Evolutionary conservation across 1,140 invertebrate genomes (phyloP), one percentile per base, ranked within the genome.

Genomic region (Leucophenga varia): DNA sequence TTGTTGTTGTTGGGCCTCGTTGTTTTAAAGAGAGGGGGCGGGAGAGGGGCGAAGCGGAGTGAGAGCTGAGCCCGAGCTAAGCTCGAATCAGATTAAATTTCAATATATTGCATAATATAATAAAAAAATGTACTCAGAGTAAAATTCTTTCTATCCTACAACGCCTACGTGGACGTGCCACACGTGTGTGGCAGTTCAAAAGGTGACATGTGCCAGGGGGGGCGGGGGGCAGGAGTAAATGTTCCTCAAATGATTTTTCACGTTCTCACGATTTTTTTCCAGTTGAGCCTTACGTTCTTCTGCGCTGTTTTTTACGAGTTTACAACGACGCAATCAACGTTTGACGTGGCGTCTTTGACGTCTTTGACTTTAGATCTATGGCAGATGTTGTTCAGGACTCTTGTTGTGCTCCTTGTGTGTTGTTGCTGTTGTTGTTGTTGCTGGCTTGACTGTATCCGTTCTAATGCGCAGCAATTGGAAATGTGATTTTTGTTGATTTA

Each of bases 401-500:
- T n/a, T n/a, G n/a, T n/a, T n/a, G n/a, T n/a, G n/a, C n/a, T n/a
- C n/a, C n/a, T n/a, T n/a, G n/a, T n/a, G n/a, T n/a, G n/a, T n/a
- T n/a, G n/a, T n/a, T n/a, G n/a, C n/a, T n/a, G 25, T 28, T 28
- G 25, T n/a, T 34, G 12, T 34, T 34, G 32, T 9, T 44, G 12
- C 25, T 28, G 25, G 6, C 54, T 39, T 51, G 49, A 46, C 47
- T 56, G 56, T 63, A 65, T 59, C 53, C 63, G 56, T 63, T 67
- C 49, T 67, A 67, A 65, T 67, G 61, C 63, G 53, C 47, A 61
- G 55, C 63, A 67, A 65, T 65, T 65, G 48, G 52, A 63, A 63
- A 67, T 67, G 55, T 65, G 64, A 65, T 67, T 65, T 59, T 59
- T 47, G 59, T 52, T 65, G 63, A 65, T 65, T 65, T 67, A 65